Base-by-base conservation (phyloP, 92 coral and sea anemone genomes). In the Umimayanthus kanabou region DNA sequence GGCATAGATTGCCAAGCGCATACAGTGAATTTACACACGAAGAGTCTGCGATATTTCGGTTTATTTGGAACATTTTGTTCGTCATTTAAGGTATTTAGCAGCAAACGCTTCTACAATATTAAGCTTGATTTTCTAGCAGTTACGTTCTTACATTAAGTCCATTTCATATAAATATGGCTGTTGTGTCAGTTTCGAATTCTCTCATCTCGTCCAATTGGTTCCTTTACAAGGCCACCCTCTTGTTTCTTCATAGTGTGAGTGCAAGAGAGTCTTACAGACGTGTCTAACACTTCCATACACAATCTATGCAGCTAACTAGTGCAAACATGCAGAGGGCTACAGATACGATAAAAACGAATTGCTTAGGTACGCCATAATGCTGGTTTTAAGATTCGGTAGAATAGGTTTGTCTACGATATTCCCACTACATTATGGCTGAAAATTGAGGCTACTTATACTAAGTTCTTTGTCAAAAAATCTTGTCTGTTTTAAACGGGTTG, bases 121-220 rank as follows among this genome's bases (percentile, higher is more conserved):
- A 75, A 39, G 28, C 47, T 39, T 23, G 14, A 40, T 39, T 75
- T 37, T 73, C 78, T 73, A 73, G 28, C 47, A 73, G 16, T 39
- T 73, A 73, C 78, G 26, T 73, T 39, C 23, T 73, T 37, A 37
- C n/a, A 11, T 73, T 6, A 73, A 39, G 78, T 73, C 43, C 40
- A 18, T 18, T 20, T 75, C 79, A 33, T 39, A 75, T 75, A 75
- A 75, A 75, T 75, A 75, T 7, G 53, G 78, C 78, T 73, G 47
- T 73, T 39, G 74, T 29, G 4, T 33, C 37, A 33, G 37, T 39
- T 42, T 73, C n/a, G 3, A 15, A 42, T 73, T 73, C 43, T 20
- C 78, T 33, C 76, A 28, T 39, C 47, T 42, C 23, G n/a, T 39
- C 25, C 23, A 33, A 33, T 23, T 73, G 47, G 79, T 43, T 75